These are phyloP conservation scores for Drosophila asahinai DNA, from an alignment of 1,140 invertebrate genomes.

Conservation along the genomic window DNA sequence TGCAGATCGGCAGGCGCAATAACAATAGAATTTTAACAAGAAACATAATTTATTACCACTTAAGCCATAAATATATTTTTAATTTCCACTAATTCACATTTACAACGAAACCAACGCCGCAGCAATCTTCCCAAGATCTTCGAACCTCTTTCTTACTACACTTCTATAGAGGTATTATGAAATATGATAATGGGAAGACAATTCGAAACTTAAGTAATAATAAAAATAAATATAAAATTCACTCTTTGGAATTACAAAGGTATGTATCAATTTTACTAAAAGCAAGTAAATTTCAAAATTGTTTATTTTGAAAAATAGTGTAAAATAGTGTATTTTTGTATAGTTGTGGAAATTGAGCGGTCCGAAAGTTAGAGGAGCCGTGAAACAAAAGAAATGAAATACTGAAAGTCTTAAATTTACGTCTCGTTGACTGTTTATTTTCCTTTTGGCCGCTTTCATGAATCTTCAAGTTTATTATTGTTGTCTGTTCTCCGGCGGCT, in stretches of 20 bases:
- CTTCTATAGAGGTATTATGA: neutral
- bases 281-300: neutral
- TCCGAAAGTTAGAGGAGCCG: slow-evolving; percentile 16
- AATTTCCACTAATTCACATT: slow-evolving; percentile 80
- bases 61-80: slow-evolving; percentile 84
- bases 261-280: neutral
- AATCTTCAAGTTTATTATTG: slow-evolving; percentile 81
- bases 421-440: slow-evolving; percentile 75
- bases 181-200: too few relatives aligned
- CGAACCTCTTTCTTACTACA: slow-evolving; percentile 35
- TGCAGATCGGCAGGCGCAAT: slow-evolving; percentile 6
- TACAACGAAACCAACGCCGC: slow-evolving; percentile 59
- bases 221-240: neutral
- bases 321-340: slow-evolving; percentile 26
- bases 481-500: slow-evolving; percentile 50
- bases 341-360: slow-evolving; percentile 49
- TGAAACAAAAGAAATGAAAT: slow-evolving; percentile 79
- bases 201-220: neutral
- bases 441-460: slow-evolving; percentile 79
- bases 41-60: slow-evolving; percentile 83
- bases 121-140: slow-evolving; percentile 42
- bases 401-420: slow-evolving; percentile 79
- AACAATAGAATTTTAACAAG: slow-evolving; percentile 83
- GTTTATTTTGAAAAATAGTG: neutral
- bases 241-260: too few relatives aligned